Percentiles rank a stretch among this genome's conserved stretches.
Conservation (phyloP, 2,888 invertebrate species). For the Harpalus rubripes region DNA sequence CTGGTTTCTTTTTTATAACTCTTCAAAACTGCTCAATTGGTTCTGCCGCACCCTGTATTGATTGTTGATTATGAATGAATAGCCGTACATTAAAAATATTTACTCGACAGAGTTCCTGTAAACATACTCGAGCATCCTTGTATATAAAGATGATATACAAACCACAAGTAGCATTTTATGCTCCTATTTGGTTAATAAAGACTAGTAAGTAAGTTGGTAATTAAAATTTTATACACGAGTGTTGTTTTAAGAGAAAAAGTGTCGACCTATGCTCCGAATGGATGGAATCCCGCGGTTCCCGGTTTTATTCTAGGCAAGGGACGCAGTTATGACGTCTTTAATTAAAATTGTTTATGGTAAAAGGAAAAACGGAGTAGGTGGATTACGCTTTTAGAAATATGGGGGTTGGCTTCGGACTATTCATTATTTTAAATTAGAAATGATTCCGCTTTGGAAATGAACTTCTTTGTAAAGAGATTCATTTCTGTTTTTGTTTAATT, state of each 20-base stretch:
- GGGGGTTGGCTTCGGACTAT: not conserved
- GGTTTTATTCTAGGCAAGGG: conserved; percentile 29
- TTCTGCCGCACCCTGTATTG: too few relatives aligned
- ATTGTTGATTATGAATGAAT: too few relatives aligned
- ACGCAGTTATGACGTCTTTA: conserved; percentile 29
- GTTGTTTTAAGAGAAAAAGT: conserved; percentile 41
- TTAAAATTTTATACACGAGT: conserved; percentile 53
- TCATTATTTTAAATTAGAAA: conserved; percentile 16
- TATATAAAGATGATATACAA: conserved; percentile 12
- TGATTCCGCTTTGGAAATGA: not conserved
- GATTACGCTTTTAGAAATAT: conserved; percentile 37
- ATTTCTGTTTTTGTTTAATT: not conserved
- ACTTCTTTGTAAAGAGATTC: not conserved
- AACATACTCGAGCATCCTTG: not conserved
- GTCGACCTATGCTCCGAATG: conserved; percentile 6
- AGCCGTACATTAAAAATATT: too few relatives aligned
- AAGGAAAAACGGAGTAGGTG: conserved; percentile 18
- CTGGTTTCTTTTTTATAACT: too few relatives aligned
- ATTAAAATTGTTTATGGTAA: conserved; percentile 48
- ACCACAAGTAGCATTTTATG: conserved; percentile 27
- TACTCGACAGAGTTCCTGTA: not conserved
- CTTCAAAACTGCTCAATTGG: too few relatives aligned
- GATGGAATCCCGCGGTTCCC: conserved; percentile 4
- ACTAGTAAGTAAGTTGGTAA: conserved; percentile 38
- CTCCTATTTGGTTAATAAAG: conserved; percentile 55